Evolutionary conservation across 2,113 vertebrate species (phyloP).

Genomic region (Raja brachyura): DNA sequence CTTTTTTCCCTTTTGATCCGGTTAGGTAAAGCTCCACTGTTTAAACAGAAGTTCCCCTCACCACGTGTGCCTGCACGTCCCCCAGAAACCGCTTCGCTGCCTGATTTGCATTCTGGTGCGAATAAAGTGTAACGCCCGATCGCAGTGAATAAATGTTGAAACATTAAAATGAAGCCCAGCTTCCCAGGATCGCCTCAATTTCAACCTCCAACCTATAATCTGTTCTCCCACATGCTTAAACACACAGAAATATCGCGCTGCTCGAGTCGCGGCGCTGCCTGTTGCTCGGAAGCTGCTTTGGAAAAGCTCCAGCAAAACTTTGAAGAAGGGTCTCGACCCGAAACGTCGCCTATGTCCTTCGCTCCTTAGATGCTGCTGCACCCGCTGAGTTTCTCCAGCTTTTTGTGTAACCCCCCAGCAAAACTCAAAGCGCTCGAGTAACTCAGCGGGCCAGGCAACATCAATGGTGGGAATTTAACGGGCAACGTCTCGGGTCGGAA

Average conservation of each 20-base stretch:
- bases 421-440: too few species aligned
- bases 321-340: too few species aligned
- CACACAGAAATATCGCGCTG: neutral
- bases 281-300: neutral
- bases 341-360: too few species aligned
- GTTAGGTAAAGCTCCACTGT: neutral
- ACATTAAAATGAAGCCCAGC: neutral
- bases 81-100: neutral
- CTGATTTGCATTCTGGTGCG: neutral
- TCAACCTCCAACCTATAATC: neutral
- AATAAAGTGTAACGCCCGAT: neutral
- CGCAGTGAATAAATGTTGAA: neutral
- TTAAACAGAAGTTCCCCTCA: neutral
- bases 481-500: too few species aligned
- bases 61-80: neutral
- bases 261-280: neutral
- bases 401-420: too few species aligned
- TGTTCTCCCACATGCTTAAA: neutral
- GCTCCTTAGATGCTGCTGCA: too few species aligned
- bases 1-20: too few species aligned
- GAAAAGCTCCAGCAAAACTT: too few species aligned
- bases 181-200: neutral
- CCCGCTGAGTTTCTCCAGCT: too few species aligned
- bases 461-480: too few species aligned
- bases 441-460: too few species aligned